Percentiles rank a stretch among this genome's conserved stretches.
phyloP scores from a whole-genome alignment of 2,797 vertebrate genomes.

The Hylomyscus alleni region DNA sequence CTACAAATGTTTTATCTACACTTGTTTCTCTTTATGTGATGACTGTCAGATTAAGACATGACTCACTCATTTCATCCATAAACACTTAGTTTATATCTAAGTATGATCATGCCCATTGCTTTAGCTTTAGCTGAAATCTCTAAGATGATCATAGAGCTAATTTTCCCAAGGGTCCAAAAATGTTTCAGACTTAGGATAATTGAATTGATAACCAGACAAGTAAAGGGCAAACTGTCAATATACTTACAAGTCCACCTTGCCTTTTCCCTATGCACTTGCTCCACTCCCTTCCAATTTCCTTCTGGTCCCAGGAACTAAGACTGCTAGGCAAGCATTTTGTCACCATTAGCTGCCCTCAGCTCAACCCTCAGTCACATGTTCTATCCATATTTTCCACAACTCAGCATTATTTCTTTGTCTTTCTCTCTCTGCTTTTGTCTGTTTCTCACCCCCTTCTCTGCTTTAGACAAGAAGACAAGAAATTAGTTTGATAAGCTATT shows the following conservation, averaged over 20 bases:
- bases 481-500: background rate
- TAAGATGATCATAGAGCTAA: background rate
- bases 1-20: accelerated
- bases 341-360: background rate
- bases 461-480: background rate
- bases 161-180: background rate
- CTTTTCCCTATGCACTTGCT: background rate
- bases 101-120: background rate
- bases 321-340: background rate
- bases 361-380: background rate
- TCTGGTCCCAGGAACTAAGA: background rate
- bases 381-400: background rate
- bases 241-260: no score
- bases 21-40: background rate
- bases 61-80: background rate
- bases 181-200: background rate
- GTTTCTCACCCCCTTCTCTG: background rate
- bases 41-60: background rate
- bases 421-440: background rate
- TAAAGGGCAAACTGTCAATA: background rate
- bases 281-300: no score
- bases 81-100: background rate
- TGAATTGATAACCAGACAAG: background rate
- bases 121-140: background rate
- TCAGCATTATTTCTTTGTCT: background rate